A percentile compares a stretch with the other conserved stretches of the same genome.
phyloP scores from a whole-genome alignment of 53 echinoderm and acorn worm species.

The Holothuria leucospilota region DNA sequence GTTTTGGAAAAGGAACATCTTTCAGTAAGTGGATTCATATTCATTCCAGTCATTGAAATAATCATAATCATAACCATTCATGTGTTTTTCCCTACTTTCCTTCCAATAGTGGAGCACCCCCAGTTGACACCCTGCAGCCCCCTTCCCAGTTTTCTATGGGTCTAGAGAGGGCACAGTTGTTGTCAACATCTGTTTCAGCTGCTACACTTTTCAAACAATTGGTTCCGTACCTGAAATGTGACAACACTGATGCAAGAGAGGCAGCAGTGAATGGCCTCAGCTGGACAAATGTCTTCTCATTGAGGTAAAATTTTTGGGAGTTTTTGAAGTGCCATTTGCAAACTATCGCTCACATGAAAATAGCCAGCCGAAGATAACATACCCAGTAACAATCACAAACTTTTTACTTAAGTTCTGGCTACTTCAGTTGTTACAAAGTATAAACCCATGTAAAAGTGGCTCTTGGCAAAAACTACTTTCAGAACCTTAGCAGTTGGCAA shows the following conservation, averaged over 20 bases:
- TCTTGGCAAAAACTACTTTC: too few species aligned
- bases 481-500: too few species aligned
- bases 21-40: neutral
- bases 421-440: too few species aligned
- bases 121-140: conserved; percentile 37
- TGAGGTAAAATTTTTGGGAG: conserved; percentile 23
- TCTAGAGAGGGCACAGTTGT: conserved; percentile 65
- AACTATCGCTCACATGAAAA: too few species aligned
- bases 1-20: too few species aligned
- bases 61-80: neutral
- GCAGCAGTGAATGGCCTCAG: conserved; percentile 41
- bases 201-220: conserved; percentile 93
- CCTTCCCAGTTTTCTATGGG: conserved; percentile 41
- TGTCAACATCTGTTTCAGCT: conserved; percentile 76
- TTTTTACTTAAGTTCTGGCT: too few species aligned
- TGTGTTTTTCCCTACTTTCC: neutral
- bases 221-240: conserved; percentile 86
- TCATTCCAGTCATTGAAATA: neutral
- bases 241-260: conserved; percentile 48
- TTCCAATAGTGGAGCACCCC: neutral
- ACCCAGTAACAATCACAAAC: too few species aligned
- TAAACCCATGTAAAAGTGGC: too few species aligned
- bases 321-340: too few species aligned
- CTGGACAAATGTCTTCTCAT: conserved; percentile 42
- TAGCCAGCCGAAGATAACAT: too few species aligned